Evolutionary conservation across 2,113 vertebrate species (phyloP), one percentile per base, ranked within the genome.

Genomic region (Typhlomys cinereus): DNA sequence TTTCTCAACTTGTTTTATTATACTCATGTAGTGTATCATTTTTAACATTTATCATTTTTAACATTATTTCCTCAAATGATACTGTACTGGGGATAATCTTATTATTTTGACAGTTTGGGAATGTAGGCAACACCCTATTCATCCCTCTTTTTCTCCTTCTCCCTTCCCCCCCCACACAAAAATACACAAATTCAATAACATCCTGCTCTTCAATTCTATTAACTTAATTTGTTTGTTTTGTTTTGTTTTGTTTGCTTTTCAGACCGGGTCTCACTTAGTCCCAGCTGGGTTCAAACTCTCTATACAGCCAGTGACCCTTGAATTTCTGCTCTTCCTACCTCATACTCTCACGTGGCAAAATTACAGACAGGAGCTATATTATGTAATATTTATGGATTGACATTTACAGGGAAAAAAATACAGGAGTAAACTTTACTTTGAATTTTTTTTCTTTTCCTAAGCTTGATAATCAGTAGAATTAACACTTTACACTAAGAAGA

Each of bases 1-100:
- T 85, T 39, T 70, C 41, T 78, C 54, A 81, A 70, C 15, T 83
- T 92, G 25, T 89, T 93, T 88, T 85, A 41, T n/a, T 89, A 10
- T 88, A 17, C 66, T 70, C 25, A 41, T 39, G n/a, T 66, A 66
- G 29, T 66, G 13, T 41, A 29, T 20, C 5, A 57, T 94, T 62
- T 52, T n/a, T n/a, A n/a, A 59, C 14, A 2, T 29, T 15, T 7
- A 46, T 44, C 66, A 52, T 66, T 91, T 44, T 78, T 14, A 75
- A 81, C 3, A 18, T 71, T 87, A 27, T n/a, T 66, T 7, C 29
- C 34, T 5, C 3, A 64, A 93, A 57, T 69, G 17, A 80, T 70
- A 52, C n/a, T n/a, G n/a, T 90, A n/a, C 15, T 85, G 44, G 18
- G 4, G 75, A 74, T 80, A 64, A 57, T 94, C 29, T 88, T 75